Evolutionary conservation across 2,113 vertebrate genomes (phyloP).

Genomic region (Rhagologus leucostigma): DNA sequence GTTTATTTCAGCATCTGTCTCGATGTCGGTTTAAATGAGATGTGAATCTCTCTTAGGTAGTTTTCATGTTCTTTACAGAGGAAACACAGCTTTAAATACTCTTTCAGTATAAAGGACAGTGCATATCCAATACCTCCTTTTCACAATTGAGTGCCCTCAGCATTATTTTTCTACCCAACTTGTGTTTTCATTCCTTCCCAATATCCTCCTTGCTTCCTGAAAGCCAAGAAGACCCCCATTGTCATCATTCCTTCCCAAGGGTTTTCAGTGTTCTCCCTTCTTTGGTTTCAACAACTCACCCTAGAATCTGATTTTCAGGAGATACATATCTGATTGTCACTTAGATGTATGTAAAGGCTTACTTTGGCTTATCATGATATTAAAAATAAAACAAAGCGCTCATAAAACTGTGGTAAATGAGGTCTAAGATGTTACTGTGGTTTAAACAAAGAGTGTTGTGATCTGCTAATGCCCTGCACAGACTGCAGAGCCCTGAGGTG

Average conservation of each 20-base stretch:
- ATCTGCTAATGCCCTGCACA: background rate
- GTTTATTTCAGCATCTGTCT: background rate
- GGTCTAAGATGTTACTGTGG: background rate
- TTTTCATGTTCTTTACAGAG: background rate
- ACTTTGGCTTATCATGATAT: background rate
- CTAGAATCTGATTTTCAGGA: background rate
- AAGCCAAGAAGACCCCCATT: background rate
- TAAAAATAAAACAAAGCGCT: background rate
- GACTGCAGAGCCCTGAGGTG: slow-evolving; percentile 1
- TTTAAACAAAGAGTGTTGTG: background rate
- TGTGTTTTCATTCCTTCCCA: background rate
- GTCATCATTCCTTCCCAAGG: background rate
- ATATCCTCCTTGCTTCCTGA: background rate
- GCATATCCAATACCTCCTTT: background rate
- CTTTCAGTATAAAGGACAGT: background rate
- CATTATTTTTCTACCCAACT: background rate
- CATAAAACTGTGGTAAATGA: background rate
- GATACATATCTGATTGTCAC: background rate
- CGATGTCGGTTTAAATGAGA: background rate
- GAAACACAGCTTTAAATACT: background rate
- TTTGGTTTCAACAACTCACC: background rate
- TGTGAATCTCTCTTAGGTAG: background rate
- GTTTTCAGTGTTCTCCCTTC: background rate
- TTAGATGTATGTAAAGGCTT: background rate
- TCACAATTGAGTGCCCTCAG: background rate